phyloP scores from a whole-genome alignment of 2,113 vertebrate species.

The Mesoclemmys tuberculata region DNA sequence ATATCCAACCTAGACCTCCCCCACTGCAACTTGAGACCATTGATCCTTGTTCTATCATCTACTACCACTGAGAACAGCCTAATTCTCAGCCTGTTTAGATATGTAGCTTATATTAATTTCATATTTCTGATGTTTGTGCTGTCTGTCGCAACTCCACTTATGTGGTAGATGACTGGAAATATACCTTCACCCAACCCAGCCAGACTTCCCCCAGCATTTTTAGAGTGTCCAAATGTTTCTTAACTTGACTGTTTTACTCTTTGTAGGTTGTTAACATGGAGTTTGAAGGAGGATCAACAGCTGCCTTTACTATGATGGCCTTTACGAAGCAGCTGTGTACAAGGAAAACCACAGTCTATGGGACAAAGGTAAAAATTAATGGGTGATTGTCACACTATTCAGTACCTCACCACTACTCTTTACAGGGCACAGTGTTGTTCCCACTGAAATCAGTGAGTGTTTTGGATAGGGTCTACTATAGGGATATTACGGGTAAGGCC shows the following conservation, averaged over 20 bases:
- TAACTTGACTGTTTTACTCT: not conserved
- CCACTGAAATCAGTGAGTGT: not conserved
- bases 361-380: constrained; percentile 78
- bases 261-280: constrained; percentile 87
- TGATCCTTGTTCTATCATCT: too few species aligned
- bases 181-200: not conserved
- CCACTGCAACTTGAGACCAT: too few species aligned
- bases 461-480: not conserved
- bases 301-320: constrained; percentile 86
- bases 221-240: not conserved
- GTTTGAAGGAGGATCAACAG: constrained; percentile 86
- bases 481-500: not conserved
- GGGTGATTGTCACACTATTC: not conserved
- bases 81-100: not conserved
- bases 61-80: too few species aligned
- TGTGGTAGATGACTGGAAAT: not conserved
- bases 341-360: constrained; percentile 81
- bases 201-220: not conserved
- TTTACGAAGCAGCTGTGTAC: constrained; percentile 81
- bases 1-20: too few species aligned
- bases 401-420: not conserved
- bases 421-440: not conserved
- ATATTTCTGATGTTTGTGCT: not conserved
- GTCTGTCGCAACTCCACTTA: not conserved
- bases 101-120: not conserved